These are phyloP conservation scores for Himalopsyche kuldschensis DNA, from an alignment of 2,888 invertebrate genomes.

Conservation along the genomic window DNA sequence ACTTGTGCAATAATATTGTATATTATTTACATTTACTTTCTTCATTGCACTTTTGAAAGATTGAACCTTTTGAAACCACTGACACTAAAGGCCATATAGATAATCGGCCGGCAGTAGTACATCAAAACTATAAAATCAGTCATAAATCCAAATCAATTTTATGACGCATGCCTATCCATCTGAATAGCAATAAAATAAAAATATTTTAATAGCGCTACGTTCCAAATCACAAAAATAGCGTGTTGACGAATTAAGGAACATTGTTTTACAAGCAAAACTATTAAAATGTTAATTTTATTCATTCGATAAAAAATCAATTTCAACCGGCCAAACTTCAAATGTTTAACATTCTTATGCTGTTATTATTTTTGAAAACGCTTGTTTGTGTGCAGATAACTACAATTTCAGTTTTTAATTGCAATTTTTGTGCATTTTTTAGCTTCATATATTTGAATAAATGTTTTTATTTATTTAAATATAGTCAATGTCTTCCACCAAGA, in stretches of 20 bases:
- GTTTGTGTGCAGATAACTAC: too few relatives aligned
- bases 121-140: not conserved
- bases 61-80: not conserved
- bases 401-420: too few relatives aligned
- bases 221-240: not conserved
- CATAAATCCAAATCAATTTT: conserved; percentile 1
- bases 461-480: too few relatives aligned
- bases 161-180: not conserved
- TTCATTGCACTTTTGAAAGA: too few relatives aligned
- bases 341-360: too few relatives aligned
- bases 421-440: too few relatives aligned
- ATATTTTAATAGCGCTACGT: not conserved
- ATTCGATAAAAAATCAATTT: not conserved
- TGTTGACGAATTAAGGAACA: not conserved
- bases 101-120: not conserved
- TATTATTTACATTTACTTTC: too few relatives aligned
- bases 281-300: not conserved
- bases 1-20: too few relatives aligned
- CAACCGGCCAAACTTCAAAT: too few relatives aligned
- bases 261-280: not conserved
- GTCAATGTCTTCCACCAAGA: too few relatives aligned
- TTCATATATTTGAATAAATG: too few relatives aligned
- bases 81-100: not conserved
- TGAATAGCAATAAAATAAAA: not conserved
- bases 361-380: too few relatives aligned